A percentile compares a stretch with the other conserved stretches of the same genome.
These are phyloP conservation scores for Idaea dimidiata DNA, from an alignment of 2,888 invertebrate genomes.

Conservation along the genomic window DNA sequence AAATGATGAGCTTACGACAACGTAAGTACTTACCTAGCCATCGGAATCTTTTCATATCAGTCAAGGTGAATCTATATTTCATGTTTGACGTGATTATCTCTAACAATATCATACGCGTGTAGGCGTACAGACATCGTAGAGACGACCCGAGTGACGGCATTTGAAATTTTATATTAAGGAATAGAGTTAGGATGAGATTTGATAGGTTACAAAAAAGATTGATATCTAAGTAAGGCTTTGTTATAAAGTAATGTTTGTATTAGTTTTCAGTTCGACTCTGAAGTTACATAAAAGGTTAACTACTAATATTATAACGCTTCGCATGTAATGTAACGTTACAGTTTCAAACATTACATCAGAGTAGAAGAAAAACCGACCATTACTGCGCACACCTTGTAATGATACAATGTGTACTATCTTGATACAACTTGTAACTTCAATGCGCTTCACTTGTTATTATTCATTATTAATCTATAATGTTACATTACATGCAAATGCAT, in stretches of 20 bases:
- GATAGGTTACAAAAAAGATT: background rate
- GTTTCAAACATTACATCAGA: no score
- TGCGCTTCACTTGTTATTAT: no score
- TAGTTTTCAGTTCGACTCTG: background rate
- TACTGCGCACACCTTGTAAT: no score
- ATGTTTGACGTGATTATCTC: constrained; percentile 22
- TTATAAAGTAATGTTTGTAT: no score
- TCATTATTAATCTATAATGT: no score
- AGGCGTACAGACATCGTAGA: constrained; percentile 13
- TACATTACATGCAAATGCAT: no score
- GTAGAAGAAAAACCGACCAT: no score
- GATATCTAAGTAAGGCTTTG: background rate
- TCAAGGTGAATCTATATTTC: constrained; percentile 27
- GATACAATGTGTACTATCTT: no score
- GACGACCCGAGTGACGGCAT: background rate
- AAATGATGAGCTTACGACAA: constrained; percentile 39
- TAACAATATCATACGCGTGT: constrained; percentile 10
- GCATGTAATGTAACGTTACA: no score
- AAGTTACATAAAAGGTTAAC: background rate
- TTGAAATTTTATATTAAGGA: background rate
- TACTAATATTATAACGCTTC: no score
- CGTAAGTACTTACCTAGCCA: constrained; percentile 36
- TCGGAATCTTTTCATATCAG: constrained; percentile 26
- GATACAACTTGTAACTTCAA: no score
- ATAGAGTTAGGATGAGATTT: background rate